Conservation (phyloP, 2,113 vertebrate genomes). For the Brachypodius melanocephalos region DNA sequence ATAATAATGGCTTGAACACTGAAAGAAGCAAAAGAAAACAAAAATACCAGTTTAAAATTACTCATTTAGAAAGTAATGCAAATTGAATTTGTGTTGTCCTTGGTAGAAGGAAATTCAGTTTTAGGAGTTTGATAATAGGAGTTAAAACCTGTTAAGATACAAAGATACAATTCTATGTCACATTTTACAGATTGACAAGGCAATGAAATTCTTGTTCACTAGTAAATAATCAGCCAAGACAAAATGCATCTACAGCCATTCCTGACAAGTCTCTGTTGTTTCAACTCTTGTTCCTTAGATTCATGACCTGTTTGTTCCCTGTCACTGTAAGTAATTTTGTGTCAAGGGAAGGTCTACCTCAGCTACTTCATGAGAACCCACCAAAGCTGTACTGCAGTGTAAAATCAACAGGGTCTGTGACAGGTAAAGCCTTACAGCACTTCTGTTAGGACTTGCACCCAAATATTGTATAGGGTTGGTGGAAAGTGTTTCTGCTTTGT, state of each 20-base stretch:
- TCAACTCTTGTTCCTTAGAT: not conserved
- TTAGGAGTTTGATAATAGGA: not conserved
- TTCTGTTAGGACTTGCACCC: constrained; percentile 8
- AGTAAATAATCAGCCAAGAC: not conserved
- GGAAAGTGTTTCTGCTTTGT: not conserved
- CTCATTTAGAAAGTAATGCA: not conserved
- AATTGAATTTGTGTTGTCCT: not conserved
- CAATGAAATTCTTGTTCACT: not conserved
- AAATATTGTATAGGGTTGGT: not conserved
- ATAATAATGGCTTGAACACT: not conserved
- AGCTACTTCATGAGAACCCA: not conserved
- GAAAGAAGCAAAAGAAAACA: not conserved
- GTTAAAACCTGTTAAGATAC: not conserved
- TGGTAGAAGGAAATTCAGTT: not conserved
- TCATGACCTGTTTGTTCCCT: not conserved
- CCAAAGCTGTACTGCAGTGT: not conserved
- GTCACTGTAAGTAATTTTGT: not conserved
- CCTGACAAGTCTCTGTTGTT: not conserved
- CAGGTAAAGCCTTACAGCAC: not conserved
- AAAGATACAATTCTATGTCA: fast-evolving
- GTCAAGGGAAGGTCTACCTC: not conserved
- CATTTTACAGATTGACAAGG: not conserved
- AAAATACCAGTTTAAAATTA: not conserved
- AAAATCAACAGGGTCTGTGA: not conserved
- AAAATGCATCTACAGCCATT: not conserved